Percentiles rank a stretch among this genome's conserved stretches.
Evolutionary conservation across 2,888 invertebrate species (phyloP).

Genomic region (Drosophila prostipennis): DNA sequence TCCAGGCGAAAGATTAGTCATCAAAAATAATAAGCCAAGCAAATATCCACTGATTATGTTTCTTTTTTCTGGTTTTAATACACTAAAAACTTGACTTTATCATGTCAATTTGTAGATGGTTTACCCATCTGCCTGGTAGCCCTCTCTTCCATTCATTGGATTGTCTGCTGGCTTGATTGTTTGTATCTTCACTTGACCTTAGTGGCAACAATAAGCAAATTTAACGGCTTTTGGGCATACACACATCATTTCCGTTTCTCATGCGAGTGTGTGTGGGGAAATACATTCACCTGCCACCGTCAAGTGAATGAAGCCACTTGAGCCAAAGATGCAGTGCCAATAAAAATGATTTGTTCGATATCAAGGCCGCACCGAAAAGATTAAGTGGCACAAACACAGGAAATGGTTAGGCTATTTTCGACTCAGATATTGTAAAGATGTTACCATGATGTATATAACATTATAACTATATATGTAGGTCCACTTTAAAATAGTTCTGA

Average conservation of each 20-base stretch:
- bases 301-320: slow-evolving; percentile 52
- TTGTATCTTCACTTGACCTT: slow-evolving; percentile 68
- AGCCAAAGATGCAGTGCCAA: slow-evolving; percentile 59
- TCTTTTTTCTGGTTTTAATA: slow-evolving; percentile 13
- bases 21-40: slow-evolving; percentile 9
- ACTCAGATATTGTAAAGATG: slow-evolving; percentile 25
- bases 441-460: slow-evolving; percentile 17
- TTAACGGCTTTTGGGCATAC: slow-evolving; percentile 70
- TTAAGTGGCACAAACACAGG: slow-evolving; percentile 51
- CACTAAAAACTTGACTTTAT: slow-evolving; percentile 18
- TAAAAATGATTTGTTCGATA: slow-evolving; percentile 47
- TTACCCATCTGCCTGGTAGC: slow-evolving; percentile 29
- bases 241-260: slow-evolving; percentile 72
- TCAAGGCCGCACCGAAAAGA: slow-evolving; percentile 54
- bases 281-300: slow-evolving; percentile 67
- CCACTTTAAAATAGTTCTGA: slow-evolving; percentile 35
- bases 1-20: slow-evolving; percentile 17
- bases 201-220: slow-evolving; percentile 52
- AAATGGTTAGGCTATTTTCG: slow-evolving; percentile 42
- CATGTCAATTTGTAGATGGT: slow-evolving; percentile 28
- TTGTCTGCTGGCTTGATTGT: slow-evolving; percentile 56
- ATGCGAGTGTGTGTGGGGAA: slow-evolving; percentile 58
- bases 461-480: slow-evolving; percentile 4
- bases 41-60: slow-evolving; percentile 37
- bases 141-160: slow-evolving; percentile 48